Evolutionary conservation across 2,113 vertebrate species (phyloP).

Genomic region (Solenodon paradoxus): DNA sequence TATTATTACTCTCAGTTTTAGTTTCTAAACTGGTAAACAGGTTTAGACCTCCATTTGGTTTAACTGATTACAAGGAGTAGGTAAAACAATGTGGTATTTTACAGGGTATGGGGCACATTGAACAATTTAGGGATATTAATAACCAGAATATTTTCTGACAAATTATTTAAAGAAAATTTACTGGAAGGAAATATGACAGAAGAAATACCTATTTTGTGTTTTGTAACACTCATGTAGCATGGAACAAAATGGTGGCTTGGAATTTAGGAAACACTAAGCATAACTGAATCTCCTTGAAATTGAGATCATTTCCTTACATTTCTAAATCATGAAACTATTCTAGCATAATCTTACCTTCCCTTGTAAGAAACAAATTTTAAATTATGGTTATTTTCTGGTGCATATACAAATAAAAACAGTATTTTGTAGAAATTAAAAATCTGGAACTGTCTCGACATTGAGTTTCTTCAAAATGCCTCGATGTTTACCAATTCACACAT

Average conservation of each 20-base stretch:
- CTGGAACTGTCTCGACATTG: not conserved
- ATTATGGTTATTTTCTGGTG: not conserved
- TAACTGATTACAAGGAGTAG: not conserved
- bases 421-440: conserved; percentile 17
- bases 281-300: not conserved
- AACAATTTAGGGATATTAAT: not conserved
- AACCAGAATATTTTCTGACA: not conserved
- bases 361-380: not conserved
- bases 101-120: not conserved
- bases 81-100: not conserved
- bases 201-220: not conserved
- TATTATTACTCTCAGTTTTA: not conserved
- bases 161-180: not conserved
- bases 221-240: not conserved
- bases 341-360: not conserved
- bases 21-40: conserved; percentile 1
- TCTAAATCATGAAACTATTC: not conserved
- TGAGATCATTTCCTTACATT: not conserved
- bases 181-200: not conserved
- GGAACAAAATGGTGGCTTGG: not conserved
- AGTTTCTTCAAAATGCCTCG: not conserved
- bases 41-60: not conserved
- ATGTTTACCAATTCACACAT: not conserved
- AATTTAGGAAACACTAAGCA: not conserved
- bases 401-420: not conserved